These are phyloP conservation scores for Drosophila ustulata DNA, from an alignment of 2,888 invertebrate species.

Conservation along the genomic window DNA sequence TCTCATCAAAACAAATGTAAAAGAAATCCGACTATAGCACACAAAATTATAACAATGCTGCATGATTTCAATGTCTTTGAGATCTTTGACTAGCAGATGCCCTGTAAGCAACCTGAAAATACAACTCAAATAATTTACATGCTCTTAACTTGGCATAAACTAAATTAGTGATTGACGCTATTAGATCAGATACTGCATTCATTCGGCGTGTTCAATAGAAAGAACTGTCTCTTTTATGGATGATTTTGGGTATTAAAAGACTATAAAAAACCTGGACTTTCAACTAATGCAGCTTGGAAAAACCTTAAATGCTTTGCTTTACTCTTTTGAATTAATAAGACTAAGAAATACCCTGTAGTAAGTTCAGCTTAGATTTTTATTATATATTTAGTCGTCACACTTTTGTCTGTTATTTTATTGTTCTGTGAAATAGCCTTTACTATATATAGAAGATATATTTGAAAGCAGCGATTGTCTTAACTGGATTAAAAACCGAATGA, in stretches of 20 bases:
- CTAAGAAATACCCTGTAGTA: not conserved
- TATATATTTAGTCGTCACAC: no score
- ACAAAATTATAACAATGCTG: not conserved
- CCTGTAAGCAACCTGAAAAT: not conserved
- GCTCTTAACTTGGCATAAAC: not conserved
- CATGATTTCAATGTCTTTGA: not conserved
- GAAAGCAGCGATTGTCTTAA: no score
- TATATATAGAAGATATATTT: no score
- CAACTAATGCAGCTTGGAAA: not conserved
- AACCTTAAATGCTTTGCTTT: not conserved
- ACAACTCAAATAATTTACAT: not conserved
- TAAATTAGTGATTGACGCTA: not conserved
- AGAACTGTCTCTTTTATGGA: not conserved
- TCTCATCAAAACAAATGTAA: conserved; percentile 20
- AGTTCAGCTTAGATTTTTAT: no score
- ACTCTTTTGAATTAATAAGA: not conserved
- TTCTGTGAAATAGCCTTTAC: no score
- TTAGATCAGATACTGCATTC: no score
- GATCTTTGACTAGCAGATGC: not conserved
- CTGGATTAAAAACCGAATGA: no score
- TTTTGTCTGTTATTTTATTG: no score
- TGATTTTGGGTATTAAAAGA: not conserved
- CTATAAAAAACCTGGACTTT: not conserved
- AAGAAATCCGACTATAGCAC: conserved; percentile 10
- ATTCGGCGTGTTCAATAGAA: no score